Percentiles rank a stretch among this genome's conserved stretches.
These are phyloP conservation scores for Cyanoramphus novaezelandiae DNA, from an alignment of 2,113 vertebrate genomes.

Conservation along the genomic window DNA sequence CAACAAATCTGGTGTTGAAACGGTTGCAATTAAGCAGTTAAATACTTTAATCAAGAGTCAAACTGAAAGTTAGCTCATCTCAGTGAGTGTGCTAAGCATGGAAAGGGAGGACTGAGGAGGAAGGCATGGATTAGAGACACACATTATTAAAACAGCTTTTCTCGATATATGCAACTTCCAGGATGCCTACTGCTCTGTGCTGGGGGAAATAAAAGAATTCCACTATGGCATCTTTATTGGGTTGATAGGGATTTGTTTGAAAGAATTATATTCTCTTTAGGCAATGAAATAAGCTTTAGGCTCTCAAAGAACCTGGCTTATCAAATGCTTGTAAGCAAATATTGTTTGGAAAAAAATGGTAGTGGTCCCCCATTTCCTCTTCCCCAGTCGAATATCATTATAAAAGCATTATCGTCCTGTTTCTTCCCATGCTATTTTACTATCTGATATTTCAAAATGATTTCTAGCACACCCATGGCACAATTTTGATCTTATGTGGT, in stretches of 20 bases:
- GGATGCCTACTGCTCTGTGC: conserved; percentile 52
- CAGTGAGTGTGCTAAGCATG: not conserved
- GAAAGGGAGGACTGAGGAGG: not conserved
- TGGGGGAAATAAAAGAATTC: conserved; percentile 33
- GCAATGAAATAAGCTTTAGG: not conserved
- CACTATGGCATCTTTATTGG: not conserved
- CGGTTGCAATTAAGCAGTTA: conserved; percentile 43
- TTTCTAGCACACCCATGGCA: conserved; percentile 36
- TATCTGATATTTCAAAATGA: conserved; percentile 34
- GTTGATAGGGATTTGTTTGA: conserved; percentile 44
- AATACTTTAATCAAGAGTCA: conserved; percentile 35
- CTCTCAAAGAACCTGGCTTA: conserved; percentile 44
- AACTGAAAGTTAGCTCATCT: conserved; percentile 10
- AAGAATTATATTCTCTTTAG: conserved; percentile 55
- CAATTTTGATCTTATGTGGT: conserved; percentile 14
- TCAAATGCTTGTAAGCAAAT: conserved; percentile 47
- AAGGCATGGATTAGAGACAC: conserved; percentile 43
- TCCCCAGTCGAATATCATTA: not conserved
- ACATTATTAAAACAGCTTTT: conserved; percentile 51
- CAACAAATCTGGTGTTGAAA: not conserved
- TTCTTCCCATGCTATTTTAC: not conserved
- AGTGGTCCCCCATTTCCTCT: not conserved
- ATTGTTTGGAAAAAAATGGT: not conserved
- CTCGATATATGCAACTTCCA: conserved; percentile 35
- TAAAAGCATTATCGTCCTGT: not conserved